phyloP scores from a whole-genome alignment of 2,113 vertebrate genomes.

The Rhinolophus sinicus region DNA sequence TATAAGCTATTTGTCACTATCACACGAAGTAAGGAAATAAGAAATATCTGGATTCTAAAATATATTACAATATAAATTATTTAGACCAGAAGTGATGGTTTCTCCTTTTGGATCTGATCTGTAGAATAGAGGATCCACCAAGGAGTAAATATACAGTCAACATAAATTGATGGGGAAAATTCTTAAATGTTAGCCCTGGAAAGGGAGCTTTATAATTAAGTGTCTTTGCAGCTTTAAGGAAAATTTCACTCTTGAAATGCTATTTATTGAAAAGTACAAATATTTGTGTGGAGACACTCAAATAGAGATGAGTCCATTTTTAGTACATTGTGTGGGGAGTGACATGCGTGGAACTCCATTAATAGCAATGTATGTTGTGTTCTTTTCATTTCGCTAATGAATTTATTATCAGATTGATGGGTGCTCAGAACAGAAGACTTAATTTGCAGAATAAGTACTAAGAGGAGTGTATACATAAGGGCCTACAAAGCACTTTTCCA shows the following conservation, averaged over 20 bases:
- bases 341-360: slow-evolving; percentile 65
- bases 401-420: slow-evolving; percentile 67
- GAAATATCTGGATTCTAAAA: not conserved
- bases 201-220: slow-evolving; percentile 21
- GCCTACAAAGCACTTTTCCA: not conserved
- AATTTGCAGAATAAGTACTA: slow-evolving; percentile 46
- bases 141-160: not conserved
- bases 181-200: not conserved
- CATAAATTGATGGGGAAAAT: slow-evolving; percentile 17
- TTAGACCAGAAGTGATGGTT: not conserved
- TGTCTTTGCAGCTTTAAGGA: slow-evolving; percentile 55
- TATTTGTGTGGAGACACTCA: slow-evolving; percentile 54
- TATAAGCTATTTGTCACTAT: slow-evolving; percentile 3
- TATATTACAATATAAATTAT: not conserved
- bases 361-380: slow-evolving; percentile 69
- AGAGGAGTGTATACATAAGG: not conserved
- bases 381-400: slow-evolving; percentile 66
- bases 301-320: slow-evolving; percentile 62
- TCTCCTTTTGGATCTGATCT: not conserved
- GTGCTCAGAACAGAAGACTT: slow-evolving; percentile 39
- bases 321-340: slow-evolving; percentile 66
- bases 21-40: slow-evolving; percentile 16
- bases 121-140: not conserved
- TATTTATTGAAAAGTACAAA: slow-evolving; percentile 54
- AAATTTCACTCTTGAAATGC: not conserved